Evolutionary conservation across 37 sponge, comb jelly and placozoan species (phyloP), one percentile per base, ranked within the genome.

Genomic region (Ephydatia muelleri): DNA sequence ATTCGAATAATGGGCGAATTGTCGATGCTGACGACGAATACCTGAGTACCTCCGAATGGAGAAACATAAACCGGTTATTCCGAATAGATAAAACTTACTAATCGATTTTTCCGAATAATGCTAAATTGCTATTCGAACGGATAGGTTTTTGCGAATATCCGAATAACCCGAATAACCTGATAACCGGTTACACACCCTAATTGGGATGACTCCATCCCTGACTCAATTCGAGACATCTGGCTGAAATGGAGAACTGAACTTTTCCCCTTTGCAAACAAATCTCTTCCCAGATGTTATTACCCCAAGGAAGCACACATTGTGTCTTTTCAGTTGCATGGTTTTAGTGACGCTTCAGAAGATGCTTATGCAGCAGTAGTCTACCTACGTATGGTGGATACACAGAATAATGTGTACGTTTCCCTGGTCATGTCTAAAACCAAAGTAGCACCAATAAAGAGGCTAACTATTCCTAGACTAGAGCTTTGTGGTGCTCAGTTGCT

Each of bases 181-280:
- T n/a, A n/a, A n/a, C n/a, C n/a, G n/a, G n/a, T n/a, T n/a, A n/a
- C n/a, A n/a, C n/a, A n/a, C n/a, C n/a, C n/a, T n/a, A n/a, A n/a
- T n/a, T n/a, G n/a, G 86, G 79, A 85, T 32, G 86, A 85, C 30
- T 57, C 73, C 22, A 47, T 85, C 19, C 79, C 80, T 38, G 73
- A 78, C 57, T 35, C 78, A n/a, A 30, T 79, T 49, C 70, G 65
- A 13, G 48, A 78, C 30, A 67, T 68, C 11, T 84, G 85, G 85
- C 29, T 22, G 28, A 29, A 76, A 84, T 77, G 77, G 78, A 68
- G 72, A 71, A 71, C 31, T 23, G 86, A 85, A 65, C 73, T 78
- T 16, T 65, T 57, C 29, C 0, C 65, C 12, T 65, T 85, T 21
- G 29, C 64, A 21, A 70, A 30, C 9, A 29, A 71, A 5, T 25